A percentile compares a stretch with the other conserved stretches of the same genome.
These are phyloP conservation scores for Ctenochaetus hawaiiensis DNA, from an alignment of 2,797 vertebrate species.

Conservation along the genomic window DNA sequence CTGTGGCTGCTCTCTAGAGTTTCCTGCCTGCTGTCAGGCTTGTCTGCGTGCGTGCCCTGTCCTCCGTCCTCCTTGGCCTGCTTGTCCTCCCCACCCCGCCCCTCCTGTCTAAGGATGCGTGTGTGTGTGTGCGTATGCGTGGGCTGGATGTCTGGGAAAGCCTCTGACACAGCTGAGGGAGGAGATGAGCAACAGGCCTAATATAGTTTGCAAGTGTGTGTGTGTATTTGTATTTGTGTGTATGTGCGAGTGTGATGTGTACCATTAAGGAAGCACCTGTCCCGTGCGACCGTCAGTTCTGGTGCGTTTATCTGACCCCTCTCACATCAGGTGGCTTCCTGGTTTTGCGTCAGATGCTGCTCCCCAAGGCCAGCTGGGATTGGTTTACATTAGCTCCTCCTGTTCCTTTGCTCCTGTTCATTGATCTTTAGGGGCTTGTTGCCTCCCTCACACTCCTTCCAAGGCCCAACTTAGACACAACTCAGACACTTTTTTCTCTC, in stretches of 20 bases:
- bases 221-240: conserved; percentile 53
- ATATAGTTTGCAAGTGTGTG: conserved; percentile 72
- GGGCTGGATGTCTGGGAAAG: conserved; percentile 84
- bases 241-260: conserved; percentile 71
- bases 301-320: conserved; percentile 91
- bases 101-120: conserved; percentile 79
- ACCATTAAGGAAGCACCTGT: conserved; percentile 96
- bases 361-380: conserved; percentile 82
- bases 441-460: conserved; percentile 61
- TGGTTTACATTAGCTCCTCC: conserved; percentile 79
- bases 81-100: conserved; percentile 60
- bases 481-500: conserved; percentile 6
- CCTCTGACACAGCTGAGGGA: conserved; percentile 84
- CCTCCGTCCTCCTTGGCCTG: conserved; percentile 78
- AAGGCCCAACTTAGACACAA: conserved; percentile 31
- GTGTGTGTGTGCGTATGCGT: conserved; percentile 52
- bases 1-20: conserved; percentile 75
- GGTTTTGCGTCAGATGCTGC: conserved; percentile 91
- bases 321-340: conserved; percentile 99
- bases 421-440: conserved; percentile 84
- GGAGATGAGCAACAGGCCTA: conserved; percentile 79
- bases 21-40: conserved; percentile 80
- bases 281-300: conserved; percentile 86
- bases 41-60: conserved; percentile 84
- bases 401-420: conserved; percentile 81